These are phyloP conservation scores for Phragmatobia fuliginosa DNA, from an alignment of 2,888 invertebrate species.

Conservation along the genomic window DNA sequence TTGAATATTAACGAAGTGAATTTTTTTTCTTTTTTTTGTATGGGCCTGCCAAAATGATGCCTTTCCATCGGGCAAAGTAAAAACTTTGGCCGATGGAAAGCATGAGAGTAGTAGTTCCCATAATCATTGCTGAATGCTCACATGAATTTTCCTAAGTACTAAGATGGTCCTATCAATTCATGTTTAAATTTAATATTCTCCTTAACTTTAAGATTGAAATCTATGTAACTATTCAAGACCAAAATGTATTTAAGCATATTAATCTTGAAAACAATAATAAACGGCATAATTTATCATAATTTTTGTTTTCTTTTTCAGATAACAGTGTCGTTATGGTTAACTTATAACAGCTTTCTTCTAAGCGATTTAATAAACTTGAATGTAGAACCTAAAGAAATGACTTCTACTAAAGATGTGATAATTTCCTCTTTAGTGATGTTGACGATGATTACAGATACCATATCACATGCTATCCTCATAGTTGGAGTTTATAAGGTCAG, in stretches of 20 bases:
- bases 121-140: too few relatives aligned
- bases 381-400: neutral
- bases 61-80: too few relatives aligned
- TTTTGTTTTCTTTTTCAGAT: neutral
- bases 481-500: slow-evolving; percentile 7
- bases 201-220: neutral
- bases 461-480: neutral
- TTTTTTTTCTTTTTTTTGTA: too few relatives aligned
- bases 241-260: neutral
- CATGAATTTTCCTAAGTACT: too few relatives aligned
- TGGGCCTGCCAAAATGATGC: too few relatives aligned
- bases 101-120: too few relatives aligned
- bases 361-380: neutral
- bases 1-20: too few relatives aligned
- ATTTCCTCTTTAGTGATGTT: neutral
- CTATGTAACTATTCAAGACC: neutral
- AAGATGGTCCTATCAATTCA: neutral
- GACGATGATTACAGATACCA: neutral
- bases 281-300: neutral
- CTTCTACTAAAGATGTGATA: neutral
- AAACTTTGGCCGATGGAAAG: too few relatives aligned
- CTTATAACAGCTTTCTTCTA: neutral
- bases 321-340: neutral
- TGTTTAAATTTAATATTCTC: too few relatives aligned
- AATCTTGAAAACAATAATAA: neutral